Conservation (phyloP, 2,888 invertebrate species). For the Endomychus coccineus region DNA sequence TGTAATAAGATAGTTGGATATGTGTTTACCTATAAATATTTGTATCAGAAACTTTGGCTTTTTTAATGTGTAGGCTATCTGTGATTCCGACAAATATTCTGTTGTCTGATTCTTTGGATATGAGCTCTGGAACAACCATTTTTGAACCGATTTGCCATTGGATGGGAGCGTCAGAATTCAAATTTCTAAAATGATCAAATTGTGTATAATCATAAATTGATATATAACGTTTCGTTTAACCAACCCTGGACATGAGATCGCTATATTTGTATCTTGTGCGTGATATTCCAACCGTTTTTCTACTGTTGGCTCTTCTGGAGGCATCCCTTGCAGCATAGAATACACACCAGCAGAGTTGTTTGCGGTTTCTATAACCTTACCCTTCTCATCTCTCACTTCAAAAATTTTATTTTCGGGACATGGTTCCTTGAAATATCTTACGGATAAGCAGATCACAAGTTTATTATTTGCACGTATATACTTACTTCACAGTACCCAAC, state of each 20-base stretch:
- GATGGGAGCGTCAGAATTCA: conserved; percentile 48
- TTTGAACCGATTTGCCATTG: conserved; percentile 52
- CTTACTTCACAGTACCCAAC: conserved; percentile 48
- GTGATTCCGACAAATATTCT: conserved; percentile 51
- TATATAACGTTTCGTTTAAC: neutral
- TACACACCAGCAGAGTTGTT: conserved; percentile 57
- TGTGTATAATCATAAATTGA: conserved; percentile 7
- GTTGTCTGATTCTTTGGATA: conserved; percentile 47
- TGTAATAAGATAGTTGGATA: neutral
- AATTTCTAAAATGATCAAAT: conserved; percentile 39
- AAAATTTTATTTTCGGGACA: conserved; percentile 47
- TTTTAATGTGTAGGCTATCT: conserved; percentile 51
- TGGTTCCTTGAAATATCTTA: conserved; percentile 33
- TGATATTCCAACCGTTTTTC: conserved; percentile 42
- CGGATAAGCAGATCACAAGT: conserved; percentile 3
- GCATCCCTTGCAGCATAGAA: conserved; percentile 47
- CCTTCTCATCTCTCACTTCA: conserved; percentile 47
- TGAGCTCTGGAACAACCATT: conserved; percentile 44
- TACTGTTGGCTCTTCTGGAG: conserved; percentile 42
- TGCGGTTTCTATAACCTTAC: conserved; percentile 49
- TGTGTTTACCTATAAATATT: conserved; percentile 51
- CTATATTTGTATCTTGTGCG: conserved; percentile 36
- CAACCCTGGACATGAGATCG: conserved; percentile 49
- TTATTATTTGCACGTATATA: neutral
- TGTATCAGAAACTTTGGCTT: conserved; percentile 48